Percentiles rank a stretch among this genome's conserved stretches.
Evolutionary conservation across 2,888 invertebrate species (phyloP).

Genomic region (Esperia sulphurella): DNA sequence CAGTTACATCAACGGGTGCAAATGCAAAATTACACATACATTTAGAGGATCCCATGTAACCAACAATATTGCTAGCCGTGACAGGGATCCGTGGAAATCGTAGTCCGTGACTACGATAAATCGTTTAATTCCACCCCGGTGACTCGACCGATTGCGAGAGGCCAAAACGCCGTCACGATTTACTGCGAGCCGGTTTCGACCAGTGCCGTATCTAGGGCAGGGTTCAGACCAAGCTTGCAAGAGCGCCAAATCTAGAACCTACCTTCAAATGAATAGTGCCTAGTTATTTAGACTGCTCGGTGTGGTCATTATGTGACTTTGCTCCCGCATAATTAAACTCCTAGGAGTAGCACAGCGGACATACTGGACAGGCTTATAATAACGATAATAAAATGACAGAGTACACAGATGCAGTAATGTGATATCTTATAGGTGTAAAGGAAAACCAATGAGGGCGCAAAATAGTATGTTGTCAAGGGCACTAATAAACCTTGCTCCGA

Average conservation of each 20-base stretch:
- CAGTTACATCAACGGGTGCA: constrained; percentile 18
- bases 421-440: no score
- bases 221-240: background rate
- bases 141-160: constrained; percentile 66
- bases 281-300: no score
- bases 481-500: background rate
- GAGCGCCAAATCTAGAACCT: background rate
- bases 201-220: background rate
- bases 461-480: no score
- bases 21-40: constrained; percentile 31
- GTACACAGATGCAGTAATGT: no score
- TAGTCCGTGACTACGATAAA: constrained; percentile 67
- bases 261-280: no score
- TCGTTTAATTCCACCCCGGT: constrained; percentile 72
- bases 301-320: no score
- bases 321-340: no score
- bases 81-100: constrained; percentile 55
- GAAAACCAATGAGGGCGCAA: no score
- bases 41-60: constrained; percentile 33
- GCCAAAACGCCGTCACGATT: constrained; percentile 60
- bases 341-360: no score
- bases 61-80: constrained; percentile 51
- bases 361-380: no score
- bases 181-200: constrained; percentile 45
- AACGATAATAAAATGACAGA: no score